phyloP scores from a whole-genome alignment of 1,140 invertebrate genomes.

The honey bee (Apis mellifera) region Amel_HAv3.1 CM009943.2:9267501-9268000 shows the following conservation, averaged over 20 bases:
- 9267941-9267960: not conserved
- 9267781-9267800: too few relatives aligned
- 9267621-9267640: not conserved
- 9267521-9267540: constrained; percentile 40
- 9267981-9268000: constrained; percentile 39
- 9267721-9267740: too few relatives aligned
- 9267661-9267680: not conserved
- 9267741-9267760: too few relatives aligned
- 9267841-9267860: too few relatives aligned
- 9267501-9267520: constrained; percentile 59
- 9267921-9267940: too few relatives aligned
- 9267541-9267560: constrained; percentile 39
- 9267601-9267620: too few relatives aligned
- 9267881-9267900: not conserved
- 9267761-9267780: too few relatives aligned
- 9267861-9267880: not conserved
- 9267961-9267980: not conserved
- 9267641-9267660: constrained; percentile 29
- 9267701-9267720: not conserved
- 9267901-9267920: not conserved
- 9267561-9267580: not conserved
- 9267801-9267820: too few relatives aligned
- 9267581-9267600: too few relatives aligned
- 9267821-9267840: too few relatives aligned
- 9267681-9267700: not conserved